Evolutionary conservation across 2,113 vertebrate genomes (phyloP).

Genomic region (Sakesphorus luctuosus): DNA sequence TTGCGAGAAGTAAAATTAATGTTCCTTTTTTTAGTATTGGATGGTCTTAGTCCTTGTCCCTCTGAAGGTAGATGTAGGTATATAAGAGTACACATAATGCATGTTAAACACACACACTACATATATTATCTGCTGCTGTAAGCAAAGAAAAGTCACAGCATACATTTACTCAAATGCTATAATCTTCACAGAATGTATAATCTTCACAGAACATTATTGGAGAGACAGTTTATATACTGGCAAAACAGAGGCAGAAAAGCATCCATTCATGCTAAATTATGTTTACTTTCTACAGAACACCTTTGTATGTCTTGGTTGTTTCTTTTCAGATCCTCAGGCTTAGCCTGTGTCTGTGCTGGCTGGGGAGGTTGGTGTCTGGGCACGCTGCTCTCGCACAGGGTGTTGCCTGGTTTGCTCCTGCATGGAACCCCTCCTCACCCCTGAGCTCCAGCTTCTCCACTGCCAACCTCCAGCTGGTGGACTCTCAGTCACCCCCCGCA

Average conservation of each 20-base stretch:
- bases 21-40: background rate
- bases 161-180: background rate
- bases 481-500: background rate
- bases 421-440: background rate
- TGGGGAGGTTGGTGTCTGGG: background rate
- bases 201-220: background rate
- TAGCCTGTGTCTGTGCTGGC: background rate
- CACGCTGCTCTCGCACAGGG: background rate
- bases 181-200: background rate
- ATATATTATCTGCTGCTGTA: background rate
- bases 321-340: background rate
- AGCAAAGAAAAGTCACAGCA: background rate
- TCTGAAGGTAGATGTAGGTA: background rate
- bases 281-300: background rate
- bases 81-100: background rate
- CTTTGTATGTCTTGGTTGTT: accelerated
- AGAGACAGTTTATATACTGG: background rate
- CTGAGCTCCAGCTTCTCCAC: background rate
- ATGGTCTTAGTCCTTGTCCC: background rate
- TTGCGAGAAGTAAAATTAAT: background rate
- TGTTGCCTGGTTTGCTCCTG: background rate
- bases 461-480: background rate
- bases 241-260: background rate
- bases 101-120: background rate
- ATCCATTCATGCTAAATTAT: background rate